Evolutionary conservation across 92 coral and sea anemone species (phyloP).

Genomic region (Zoanthus sansibaricus): DNA sequence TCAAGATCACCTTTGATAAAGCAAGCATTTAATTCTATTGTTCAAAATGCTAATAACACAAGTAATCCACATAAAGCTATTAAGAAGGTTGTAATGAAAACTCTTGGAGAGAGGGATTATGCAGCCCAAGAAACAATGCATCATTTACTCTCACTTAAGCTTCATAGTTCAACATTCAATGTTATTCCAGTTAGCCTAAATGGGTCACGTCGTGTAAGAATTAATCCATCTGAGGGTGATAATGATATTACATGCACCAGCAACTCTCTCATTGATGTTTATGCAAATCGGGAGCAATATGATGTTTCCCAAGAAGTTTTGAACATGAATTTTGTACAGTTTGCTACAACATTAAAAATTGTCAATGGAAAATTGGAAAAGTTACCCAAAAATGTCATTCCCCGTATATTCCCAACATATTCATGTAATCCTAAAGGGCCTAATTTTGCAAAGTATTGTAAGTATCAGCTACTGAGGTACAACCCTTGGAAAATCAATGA

Average conservation of each 20-base stretch:
- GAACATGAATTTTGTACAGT: constrained; percentile 43
- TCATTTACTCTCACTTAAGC: constrained; percentile 62
- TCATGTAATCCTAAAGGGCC: constrained; percentile 61
- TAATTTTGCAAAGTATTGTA: constrained; percentile 51
- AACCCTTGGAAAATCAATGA: constrained; percentile 57
- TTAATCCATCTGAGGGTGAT: neutral
- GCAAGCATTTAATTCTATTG: constrained; percentile 26
- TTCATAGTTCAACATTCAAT: constrained; percentile 69
- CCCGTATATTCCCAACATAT: constrained; percentile 58
- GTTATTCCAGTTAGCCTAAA: constrained; percentile 71
- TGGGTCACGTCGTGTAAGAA: constrained; percentile 69
- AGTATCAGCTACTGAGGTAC: constrained; percentile 61
- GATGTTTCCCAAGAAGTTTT: constrained; percentile 1
- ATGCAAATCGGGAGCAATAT: neutral
- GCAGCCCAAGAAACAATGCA: constrained; percentile 76
- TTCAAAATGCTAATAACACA: constrained; percentile 45
- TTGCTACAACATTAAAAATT: constrained; percentile 60
- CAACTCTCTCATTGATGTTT: constrained; percentile 43
- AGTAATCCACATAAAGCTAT: constrained; percentile 62
- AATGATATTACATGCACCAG: neutral
- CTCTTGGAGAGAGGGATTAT: constrained; percentile 75
- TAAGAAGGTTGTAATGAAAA: constrained; percentile 62
- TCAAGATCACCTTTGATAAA: constrained; percentile 51
- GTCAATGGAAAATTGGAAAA: constrained; percentile 48
- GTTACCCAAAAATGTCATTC: constrained; percentile 46